Evolutionary conservation across 2,113 vertebrate genomes (phyloP).

Genomic region (Willisornis vidua): DNA sequence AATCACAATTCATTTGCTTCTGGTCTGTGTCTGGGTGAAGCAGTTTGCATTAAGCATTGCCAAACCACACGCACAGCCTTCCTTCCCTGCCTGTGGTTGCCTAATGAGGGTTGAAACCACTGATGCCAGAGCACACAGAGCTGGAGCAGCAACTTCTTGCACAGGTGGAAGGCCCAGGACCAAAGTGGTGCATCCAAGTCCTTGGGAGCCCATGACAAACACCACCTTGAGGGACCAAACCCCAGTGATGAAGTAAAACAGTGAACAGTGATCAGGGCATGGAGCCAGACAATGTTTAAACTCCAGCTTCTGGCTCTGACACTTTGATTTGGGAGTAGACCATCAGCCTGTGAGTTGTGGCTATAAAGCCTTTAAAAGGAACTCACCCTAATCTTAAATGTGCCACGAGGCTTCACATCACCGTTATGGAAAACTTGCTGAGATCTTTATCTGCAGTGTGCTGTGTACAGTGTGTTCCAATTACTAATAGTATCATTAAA

Average conservation of each 20-base stretch:
- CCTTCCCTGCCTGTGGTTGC: not conserved
- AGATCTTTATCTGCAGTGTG: not conserved
- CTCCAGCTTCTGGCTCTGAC: not conserved
- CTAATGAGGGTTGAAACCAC: not conserved
- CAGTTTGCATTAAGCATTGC: not conserved
- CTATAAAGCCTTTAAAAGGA: not conserved
- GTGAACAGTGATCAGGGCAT: not conserved
- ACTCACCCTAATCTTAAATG: not conserved
- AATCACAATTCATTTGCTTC: conserved; percentile 3
- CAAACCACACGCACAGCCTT: not conserved
- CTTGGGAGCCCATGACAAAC: not conserved
- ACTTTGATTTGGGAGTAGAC: not conserved
- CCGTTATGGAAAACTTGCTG: not conserved
- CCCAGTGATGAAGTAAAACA: not conserved
- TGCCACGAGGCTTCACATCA: not conserved
- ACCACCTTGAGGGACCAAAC: not conserved
- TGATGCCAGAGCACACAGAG: not conserved
- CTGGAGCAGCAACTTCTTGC: not conserved
- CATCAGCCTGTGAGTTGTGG: not conserved
- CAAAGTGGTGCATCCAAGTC: not conserved
- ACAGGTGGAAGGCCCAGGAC: not conserved
- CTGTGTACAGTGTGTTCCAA: not conserved
- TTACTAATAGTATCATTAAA: conserved; percentile 48
- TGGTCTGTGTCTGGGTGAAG: not conserved
- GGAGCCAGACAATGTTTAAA: not conserved